Evolutionary conservation across 2,888 invertebrate genomes (phyloP).

Genomic region (Meloe dianella): DNA sequence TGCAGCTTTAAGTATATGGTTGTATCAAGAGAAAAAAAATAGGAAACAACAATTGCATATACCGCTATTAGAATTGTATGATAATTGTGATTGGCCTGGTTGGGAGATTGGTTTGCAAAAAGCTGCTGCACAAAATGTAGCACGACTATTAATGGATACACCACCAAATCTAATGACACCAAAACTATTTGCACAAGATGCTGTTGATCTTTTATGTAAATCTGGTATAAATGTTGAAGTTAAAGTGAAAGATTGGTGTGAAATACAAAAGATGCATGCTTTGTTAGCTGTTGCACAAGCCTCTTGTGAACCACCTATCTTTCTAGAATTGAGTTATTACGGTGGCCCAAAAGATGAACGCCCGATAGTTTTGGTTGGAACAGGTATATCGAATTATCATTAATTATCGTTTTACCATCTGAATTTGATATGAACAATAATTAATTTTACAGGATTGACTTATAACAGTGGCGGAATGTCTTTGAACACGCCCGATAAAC

Average conservation of each 20-base stretch:
- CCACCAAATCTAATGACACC: constrained; percentile 83
- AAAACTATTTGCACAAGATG: constrained; percentile 75
- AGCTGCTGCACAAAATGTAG: constrained; percentile 81
- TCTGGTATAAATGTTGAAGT: constrained; percentile 69
- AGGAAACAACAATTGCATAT: constrained; percentile 51
- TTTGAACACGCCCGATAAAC: constrained; percentile 67
- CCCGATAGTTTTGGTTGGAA: constrained; percentile 78
- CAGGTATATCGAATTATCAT: constrained; percentile 46
- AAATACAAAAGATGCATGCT: constrained; percentile 78
- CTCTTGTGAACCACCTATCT: constrained; percentile 78
- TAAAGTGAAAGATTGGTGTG: too few relatives aligned
- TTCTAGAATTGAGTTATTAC: constrained; percentile 78
- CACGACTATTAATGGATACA: constrained; percentile 77
- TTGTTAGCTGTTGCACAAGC: constrained; percentile 79
- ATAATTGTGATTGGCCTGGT: constrained; percentile 70
- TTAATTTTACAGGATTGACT: constrained; percentile 41
- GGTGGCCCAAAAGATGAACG: constrained; percentile 64
- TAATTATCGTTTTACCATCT: too few relatives aligned
- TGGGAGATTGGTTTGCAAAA: constrained; percentile 76
- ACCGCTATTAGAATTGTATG: constrained; percentile 64
- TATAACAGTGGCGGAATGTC: constrained; percentile 77
- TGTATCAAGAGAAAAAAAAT: constrained; percentile 72
- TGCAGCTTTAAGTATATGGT: constrained; percentile 70
- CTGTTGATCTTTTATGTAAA: constrained; percentile 64
- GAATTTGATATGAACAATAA: not conserved